Evolutionary conservation across 2,797 vertebrate genomes (phyloP).

Genomic region (Varecia variegata): DNA sequence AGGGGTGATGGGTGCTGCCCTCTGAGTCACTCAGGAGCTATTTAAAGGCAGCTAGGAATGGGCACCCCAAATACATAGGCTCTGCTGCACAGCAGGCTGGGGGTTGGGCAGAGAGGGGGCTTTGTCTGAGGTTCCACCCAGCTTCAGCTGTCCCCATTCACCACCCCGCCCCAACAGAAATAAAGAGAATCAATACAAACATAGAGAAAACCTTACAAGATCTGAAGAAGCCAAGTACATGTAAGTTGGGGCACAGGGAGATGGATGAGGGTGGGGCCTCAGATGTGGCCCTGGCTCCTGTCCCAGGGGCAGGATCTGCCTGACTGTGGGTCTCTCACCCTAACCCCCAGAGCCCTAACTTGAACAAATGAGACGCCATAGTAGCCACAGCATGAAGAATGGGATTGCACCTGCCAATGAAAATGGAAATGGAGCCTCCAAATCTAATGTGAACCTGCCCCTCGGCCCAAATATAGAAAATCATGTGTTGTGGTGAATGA

Average conservation of each 20-base stretch:
- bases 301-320: neutral
- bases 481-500: neutral
- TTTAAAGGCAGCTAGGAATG: neutral
- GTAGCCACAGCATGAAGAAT: neutral
- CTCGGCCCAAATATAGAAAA: neutral
- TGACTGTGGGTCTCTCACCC: neutral
- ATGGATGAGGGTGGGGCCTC: neutral
- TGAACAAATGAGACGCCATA: neutral
- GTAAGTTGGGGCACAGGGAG: slow-evolving; percentile 20
- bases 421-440: neutral
- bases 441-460: neutral
- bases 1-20: neutral
- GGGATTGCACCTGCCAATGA: neutral
- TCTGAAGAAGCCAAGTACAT: neutral
- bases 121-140: neutral
- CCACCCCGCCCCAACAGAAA: neutral
- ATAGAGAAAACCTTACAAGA: neutral
- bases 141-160: neutral
- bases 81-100: neutral
- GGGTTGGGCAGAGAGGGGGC: neutral
- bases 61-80: neutral
- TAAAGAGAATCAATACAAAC: fast-evolving
- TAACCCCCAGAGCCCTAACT: neutral
- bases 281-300: neutral
- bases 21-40: neutral